Conservation (phyloP, 35 echinoderm and acorn worm species). For the Eucidaris tribuloides region DNA sequence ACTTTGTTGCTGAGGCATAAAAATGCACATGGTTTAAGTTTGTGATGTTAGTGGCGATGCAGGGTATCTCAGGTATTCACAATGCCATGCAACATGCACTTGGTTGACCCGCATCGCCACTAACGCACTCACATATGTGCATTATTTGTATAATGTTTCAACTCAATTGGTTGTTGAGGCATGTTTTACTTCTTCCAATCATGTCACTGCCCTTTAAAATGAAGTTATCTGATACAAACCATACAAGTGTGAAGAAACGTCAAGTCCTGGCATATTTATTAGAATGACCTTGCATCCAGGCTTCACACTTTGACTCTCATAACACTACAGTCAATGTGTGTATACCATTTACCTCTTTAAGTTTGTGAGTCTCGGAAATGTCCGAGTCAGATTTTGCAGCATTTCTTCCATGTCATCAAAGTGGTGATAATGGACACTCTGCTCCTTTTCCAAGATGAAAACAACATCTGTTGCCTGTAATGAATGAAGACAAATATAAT, state of each 20-base stretch:
- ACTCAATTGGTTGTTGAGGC: too few species aligned
- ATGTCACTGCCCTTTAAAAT: too few species aligned
- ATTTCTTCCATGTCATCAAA: slow-evolving; percentile 46
- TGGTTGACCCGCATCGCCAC: too few species aligned
- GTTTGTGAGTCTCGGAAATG: slow-evolving; percentile 39
- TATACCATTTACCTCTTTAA: slow-evolving; percentile 29
- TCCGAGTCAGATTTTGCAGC: slow-evolving; percentile 26
- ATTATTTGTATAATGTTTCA: too few species aligned
- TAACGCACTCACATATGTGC: too few species aligned
- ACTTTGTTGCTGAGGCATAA: too few species aligned
- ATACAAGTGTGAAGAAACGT: not conserved
- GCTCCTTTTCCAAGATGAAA: slow-evolving; percentile 18
- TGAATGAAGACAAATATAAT: not conserved
- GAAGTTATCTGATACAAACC: too few species aligned
- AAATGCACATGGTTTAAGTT: too few species aligned
- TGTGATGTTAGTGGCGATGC: too few species aligned
- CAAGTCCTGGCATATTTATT: not conserved
- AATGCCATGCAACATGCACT: too few species aligned
- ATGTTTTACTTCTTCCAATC: too few species aligned
- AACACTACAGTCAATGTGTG: not conserved
- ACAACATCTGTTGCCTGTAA: slow-evolving; percentile 19
- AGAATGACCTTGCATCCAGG: not conserved
- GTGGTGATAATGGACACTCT: slow-evolving; percentile 53
- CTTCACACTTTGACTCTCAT: not conserved
- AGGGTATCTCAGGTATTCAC: too few species aligned